These are phyloP conservation scores for Agelas oroides DNA, from an alignment of 37 sponge, comb jelly and placozoan genomes.

Conservation along the genomic window DNA sequence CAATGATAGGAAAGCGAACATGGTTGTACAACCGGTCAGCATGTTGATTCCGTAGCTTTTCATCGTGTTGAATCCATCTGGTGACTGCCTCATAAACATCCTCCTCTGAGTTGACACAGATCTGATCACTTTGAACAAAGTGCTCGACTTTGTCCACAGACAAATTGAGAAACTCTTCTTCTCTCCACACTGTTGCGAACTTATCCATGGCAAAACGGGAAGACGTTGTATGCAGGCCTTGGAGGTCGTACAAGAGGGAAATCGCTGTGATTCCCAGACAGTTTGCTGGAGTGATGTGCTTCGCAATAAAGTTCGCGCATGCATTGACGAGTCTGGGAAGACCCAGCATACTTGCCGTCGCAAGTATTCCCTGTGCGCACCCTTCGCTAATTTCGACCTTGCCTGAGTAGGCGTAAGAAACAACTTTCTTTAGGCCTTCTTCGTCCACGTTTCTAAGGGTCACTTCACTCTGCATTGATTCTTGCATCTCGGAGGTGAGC, in stretches of 20 bases:
- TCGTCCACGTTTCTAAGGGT: constrained; percentile 57
- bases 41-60: background rate
- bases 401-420: constrained; percentile 76
- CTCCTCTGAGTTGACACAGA: constrained; percentile 74
- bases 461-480: constrained; percentile 48
- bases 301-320: constrained; percentile 55
- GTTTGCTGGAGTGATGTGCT: constrained; percentile 63
- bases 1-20: constrained; percentile 81
- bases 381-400: constrained; percentile 54
- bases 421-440: constrained; percentile 64
- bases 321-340: constrained; percentile 54
- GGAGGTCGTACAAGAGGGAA: constrained; percentile 43
- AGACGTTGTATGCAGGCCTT: constrained; percentile 41
- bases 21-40: constrained; percentile 58
- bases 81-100: constrained; percentile 80
- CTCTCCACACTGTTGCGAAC: constrained; percentile 48
- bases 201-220: constrained; percentile 50
- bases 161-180: constrained; percentile 74
- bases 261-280: constrained; percentile 76
- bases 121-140: constrained; percentile 62
- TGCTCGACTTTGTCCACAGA: constrained; percentile 44
- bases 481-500: constrained; percentile 73
- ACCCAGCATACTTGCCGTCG: constrained; percentile 62
- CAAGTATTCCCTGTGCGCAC: constrained; percentile 72
- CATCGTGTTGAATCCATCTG: constrained; percentile 81